A percentile compares a stretch with the other conserved stretches of the same genome.
Evolutionary conservation across 2,797 vertebrate species (phyloP).

Genomic region (Intellagama lesueurii): DNA sequence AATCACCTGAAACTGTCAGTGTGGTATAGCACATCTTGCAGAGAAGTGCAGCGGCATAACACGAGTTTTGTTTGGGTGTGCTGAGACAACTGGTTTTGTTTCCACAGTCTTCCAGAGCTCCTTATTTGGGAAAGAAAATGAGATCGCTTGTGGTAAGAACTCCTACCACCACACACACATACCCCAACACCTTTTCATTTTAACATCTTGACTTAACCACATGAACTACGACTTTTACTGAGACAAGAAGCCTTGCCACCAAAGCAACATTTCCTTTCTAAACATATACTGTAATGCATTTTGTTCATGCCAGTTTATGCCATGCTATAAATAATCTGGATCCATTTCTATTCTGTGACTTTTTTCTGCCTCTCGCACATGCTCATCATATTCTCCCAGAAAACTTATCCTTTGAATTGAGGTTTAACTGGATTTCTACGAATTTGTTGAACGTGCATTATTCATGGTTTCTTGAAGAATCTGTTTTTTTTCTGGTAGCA

Average conservation of each 20-base stretch:
- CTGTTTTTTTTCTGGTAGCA: neutral
- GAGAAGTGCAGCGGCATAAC: neutral
- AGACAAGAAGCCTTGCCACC: neutral
- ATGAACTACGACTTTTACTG: neutral
- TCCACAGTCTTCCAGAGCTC: neutral
- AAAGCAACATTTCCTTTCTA: neutral
- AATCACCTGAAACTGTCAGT: neutral
- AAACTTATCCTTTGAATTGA: neutral
- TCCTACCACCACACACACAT: neutral
- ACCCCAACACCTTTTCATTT: too few species aligned
- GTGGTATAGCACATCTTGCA: neutral
- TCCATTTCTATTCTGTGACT: neutral
- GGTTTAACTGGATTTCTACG: slow-evolving; percentile 1
- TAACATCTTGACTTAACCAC: neutral
- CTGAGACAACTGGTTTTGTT: neutral
- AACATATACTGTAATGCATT: neutral
- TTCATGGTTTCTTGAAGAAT: neutral
- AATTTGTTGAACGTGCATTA: neutral
- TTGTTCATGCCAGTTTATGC: neutral
- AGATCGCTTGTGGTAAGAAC: neutral
- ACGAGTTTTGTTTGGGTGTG: neutral
- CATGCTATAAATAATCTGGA: slow-evolving; percentile 13
- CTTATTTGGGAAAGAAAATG: neutral
- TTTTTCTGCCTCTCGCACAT: neutral
- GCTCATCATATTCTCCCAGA: neutral